Base-by-base conservation (phyloP, 2,888 invertebrate genomes). In the Anodontia alba region DNA sequence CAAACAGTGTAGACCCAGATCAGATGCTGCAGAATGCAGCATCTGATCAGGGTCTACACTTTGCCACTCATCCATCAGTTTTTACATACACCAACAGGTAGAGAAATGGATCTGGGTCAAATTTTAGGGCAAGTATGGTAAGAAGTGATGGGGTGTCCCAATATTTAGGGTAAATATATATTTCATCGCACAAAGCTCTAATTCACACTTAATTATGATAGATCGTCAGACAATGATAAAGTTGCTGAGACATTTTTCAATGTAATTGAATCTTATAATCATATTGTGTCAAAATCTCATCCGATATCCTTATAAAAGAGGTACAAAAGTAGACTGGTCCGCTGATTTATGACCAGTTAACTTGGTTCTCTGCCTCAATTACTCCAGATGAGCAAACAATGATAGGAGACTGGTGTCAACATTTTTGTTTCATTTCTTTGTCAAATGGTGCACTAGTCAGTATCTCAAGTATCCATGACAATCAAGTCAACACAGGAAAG, bases 301-400 rank as follows among this genome's bases (percentile, higher is more conserved):
- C 68, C 23, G 15, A n/a, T 43, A 26, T 26, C 29, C 26, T 12
- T 68, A 31, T 17, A 68, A 67, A 36, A 20, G 26, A 68, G 42
- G 29, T 8, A 26, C 26, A 12, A 29, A 70, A 49, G 29, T 46
- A 46, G 70, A 49, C 70, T 46, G 49, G 46, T 46, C 31, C 17
- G 29, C 43, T 29, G n/a, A 70, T 46, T 70, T 70, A 70, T 29
- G 49, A 42, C 46, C 70, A 70, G 20, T 46, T 46, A 46, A 12
- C 17, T 43, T 12, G 17, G 49, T 46, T 49, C 31, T 12, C 29
- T 46, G 70, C 46, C 46, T 70, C 70, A 29, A 46, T 29, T 46
- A 31, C 29, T 69, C 75, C 85, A 86, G 85, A 86, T 86, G 85
- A 78, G 83, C 81, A 75, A 86, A 86, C 81, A 85, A 29, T 54